Base-by-base conservation (phyloP, 2,113 vertebrate genomes). In the Sinocyclocheilus rhinocerous region DNA sequence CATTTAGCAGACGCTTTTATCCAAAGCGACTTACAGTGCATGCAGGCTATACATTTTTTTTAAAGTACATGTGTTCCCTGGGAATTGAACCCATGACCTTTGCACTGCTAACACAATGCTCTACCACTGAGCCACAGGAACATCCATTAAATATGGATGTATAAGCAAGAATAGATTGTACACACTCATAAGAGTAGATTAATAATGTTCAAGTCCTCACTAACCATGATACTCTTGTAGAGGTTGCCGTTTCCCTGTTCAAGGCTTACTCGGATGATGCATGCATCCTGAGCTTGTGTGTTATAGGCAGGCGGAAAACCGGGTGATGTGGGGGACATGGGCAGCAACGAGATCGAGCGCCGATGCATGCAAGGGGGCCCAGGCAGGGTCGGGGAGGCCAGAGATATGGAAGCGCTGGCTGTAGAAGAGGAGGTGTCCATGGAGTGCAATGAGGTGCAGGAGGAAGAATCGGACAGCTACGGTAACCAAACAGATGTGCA, bases 171-270 rank as follows among this genome's bases (percentile, higher is more conserved):
- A 20, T 57, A 52, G 9, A 77, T 52, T 52, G 0, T 6, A 75
- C n/a, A 24, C 13, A 52, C n/a, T 76, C 45, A 48, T 52, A 76
- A 29, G 36, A 12, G 6, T 20, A 26, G 13, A 75, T 24, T 1
- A 24, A 13, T 50, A 36, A 83, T 36, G 78, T 33, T 55, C 29
- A 70, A 29, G 82, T 45, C 18, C 45, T 20, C 69, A 18, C 2
- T 13, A 0, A 99, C 98, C 96, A 99, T 79, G 75, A 99, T 98
- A 94, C 97, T 99, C 93, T 98, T 99, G 95, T 99, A 99, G 89
- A 98, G 94, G 26, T 97, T 99, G 33, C 96, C 96, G 0, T 97
- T 97, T 91, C 93, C 92, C 0, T 97, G 93, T 15, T 97, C 95
- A 22, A 95, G 65, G 13, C 97, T 98, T 92, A 97, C 95, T 0